Conservation (phyloP, 2,113 vertebrate genomes). For the Dipodomys ordii region DNA sequence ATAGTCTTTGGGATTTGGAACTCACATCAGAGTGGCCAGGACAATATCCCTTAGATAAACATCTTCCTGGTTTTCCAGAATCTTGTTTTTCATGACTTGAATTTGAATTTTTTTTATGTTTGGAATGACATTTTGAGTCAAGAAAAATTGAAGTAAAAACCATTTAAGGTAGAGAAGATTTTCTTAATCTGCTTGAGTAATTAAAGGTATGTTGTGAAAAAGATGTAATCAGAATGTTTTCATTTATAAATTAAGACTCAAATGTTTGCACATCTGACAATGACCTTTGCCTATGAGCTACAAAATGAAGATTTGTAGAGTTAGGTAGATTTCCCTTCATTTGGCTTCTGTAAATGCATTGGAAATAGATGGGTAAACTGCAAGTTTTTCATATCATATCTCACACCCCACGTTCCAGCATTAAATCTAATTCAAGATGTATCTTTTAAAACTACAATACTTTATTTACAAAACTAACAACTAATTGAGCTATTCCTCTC, state of each 20-base stretch:
- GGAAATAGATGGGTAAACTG: constrained; percentile 30
- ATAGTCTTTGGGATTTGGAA: background rate
- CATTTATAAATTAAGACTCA: constrained; percentile 44
- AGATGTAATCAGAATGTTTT: constrained; percentile 56
- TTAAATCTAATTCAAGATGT: constrained; percentile 58
- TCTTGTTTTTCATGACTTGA: constrained; percentile 31
- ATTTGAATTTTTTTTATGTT: constrained; percentile 60
- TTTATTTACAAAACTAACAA: constrained; percentile 60
- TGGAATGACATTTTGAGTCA: constrained; percentile 52
- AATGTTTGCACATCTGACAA: constrained; percentile 32
- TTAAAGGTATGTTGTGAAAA: constrained; percentile 50
- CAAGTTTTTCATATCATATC: constrained; percentile 29
- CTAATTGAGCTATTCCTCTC: constrained; percentile 40
- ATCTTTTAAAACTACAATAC: constrained; percentile 2
- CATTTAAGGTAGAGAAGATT: constrained; percentile 45
- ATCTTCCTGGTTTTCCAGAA: background rate
- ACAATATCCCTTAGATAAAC: background rate
- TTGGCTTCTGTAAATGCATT: constrained; percentile 29
- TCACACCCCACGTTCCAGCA: background rate
- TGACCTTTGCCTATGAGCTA: constrained; percentile 29
- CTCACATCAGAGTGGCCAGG: background rate
- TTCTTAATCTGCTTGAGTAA: constrained; percentile 51
- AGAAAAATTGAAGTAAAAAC: constrained; percentile 35
- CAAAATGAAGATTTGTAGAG: constrained; percentile 4
- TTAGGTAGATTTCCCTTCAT: constrained; percentile 32